These are phyloP conservation scores for Mola mola DNA, from an alignment of 2,113 vertebrate genomes.

Conservation along the genomic window DNA sequence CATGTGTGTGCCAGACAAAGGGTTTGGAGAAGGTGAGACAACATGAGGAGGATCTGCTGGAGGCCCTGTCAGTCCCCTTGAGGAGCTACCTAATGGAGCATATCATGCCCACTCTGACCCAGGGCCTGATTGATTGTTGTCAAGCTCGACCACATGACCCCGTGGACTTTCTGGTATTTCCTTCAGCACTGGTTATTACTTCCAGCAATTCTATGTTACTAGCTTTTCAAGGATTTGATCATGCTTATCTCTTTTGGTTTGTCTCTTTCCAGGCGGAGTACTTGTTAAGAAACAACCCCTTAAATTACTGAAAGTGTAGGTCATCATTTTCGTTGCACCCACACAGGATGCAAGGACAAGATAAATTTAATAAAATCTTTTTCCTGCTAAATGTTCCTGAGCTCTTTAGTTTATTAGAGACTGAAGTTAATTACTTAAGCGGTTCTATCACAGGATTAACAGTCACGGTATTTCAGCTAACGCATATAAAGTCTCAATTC, in stretches of 20 bases:
- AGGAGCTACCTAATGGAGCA: slow-evolving; percentile 87
- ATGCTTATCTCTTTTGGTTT: neutral
- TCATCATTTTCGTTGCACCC: too few species aligned
- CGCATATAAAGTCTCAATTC: too few species aligned
- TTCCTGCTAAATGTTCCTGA: too few species aligned
- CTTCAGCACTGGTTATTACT: neutral
- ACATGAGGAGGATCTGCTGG: slow-evolving; percentile 85
- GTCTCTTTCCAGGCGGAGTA: slow-evolving; percentile 75
- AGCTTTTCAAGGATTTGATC: neutral
- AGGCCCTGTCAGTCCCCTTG: slow-evolving; percentile 82
- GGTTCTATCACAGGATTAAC: too few species aligned
- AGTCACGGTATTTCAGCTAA: too few species aligned
- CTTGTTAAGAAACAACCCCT: slow-evolving; percentile 72
- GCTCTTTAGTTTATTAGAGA: too few species aligned
- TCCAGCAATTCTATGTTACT: neutral
- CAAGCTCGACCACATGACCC: slow-evolving; percentile 86
- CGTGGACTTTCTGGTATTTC: slow-evolving; percentile 86
- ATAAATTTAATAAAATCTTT: too few species aligned
- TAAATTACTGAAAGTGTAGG: slow-evolving; percentile 6
- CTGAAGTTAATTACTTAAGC: too few species aligned
- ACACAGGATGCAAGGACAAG: too few species aligned
- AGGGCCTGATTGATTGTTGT: slow-evolving; percentile 89
- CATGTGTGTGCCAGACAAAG: slow-evolving; percentile 73
- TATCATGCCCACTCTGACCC: slow-evolving; percentile 89
- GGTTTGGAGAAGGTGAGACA: slow-evolving; percentile 79